phyloP scores from a whole-genome alignment of 2,888 invertebrate genomes.

The Anthoptus insignis region DNA sequence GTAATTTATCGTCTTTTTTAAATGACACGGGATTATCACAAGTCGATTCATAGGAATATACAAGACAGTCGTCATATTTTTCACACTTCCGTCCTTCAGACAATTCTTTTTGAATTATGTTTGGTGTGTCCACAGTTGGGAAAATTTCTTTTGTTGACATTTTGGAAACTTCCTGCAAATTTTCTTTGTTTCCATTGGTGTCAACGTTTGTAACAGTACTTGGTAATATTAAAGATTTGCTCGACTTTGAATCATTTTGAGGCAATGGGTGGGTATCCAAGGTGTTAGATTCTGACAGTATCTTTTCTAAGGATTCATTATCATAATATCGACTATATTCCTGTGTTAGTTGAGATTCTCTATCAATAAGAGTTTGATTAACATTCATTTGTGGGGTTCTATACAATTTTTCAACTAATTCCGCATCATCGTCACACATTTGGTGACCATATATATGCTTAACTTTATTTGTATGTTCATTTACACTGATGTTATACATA shows the following conservation, averaged over 20 bases:
- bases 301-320: conserved; percentile 61
- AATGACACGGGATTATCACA: conserved; percentile 61
- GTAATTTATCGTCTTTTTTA: conserved; percentile 53
- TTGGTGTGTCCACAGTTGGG: not conserved
- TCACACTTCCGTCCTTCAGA: conserved; percentile 47
- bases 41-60: conserved; percentile 66
- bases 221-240: conserved; percentile 18
- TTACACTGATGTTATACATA: conserved; percentile 55
- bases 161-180: conserved; percentile 40
- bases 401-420: conserved; percentile 71
- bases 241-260: conserved; percentile 46
- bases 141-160: conserved; percentile 38
- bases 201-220: conserved; percentile 22
- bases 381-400: conserved; percentile 75
- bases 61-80: conserved; percentile 46
- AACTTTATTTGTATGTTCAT: conserved; percentile 62
- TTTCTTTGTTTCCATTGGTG: conserved; percentile 48
- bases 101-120: not conserved
- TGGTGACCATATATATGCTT: conserved; percentile 70
- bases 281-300: conserved; percentile 56
- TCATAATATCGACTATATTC: conserved; percentile 55
- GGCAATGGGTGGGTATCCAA: conserved; percentile 40
- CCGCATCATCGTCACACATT: conserved; percentile 66
- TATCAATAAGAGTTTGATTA: conserved; percentile 64
- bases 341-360: conserved; percentile 52